Percentiles rank a stretch among this genome's conserved stretches.
These are phyloP conservation scores for Catharus ustulatus DNA, from an alignment of 2,797 vertebrate genomes.

Conservation along the genomic window DNA sequence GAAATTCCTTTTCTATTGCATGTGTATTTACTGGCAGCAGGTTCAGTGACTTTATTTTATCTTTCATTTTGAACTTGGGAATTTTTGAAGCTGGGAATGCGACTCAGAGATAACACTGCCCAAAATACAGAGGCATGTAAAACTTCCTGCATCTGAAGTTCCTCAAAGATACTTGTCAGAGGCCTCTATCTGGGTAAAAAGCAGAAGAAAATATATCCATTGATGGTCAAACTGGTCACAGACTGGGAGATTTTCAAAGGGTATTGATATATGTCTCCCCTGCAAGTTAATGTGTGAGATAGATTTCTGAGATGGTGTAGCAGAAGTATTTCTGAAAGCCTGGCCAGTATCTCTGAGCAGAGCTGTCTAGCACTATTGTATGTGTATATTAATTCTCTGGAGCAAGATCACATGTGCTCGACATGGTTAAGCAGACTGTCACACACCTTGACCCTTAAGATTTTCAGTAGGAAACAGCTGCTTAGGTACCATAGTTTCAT, in stretches of 20 bases:
- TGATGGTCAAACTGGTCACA: background rate
- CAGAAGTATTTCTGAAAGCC: background rate
- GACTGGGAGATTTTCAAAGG: background rate
- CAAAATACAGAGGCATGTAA: background rate
- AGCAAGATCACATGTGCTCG: accelerated
- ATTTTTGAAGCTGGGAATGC: background rate
- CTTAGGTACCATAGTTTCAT: background rate
- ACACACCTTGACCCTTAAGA: background rate
- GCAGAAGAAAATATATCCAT: background rate
- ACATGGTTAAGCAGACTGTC: background rate
- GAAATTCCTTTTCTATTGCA: conserved; percentile 4
- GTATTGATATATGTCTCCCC: background rate
- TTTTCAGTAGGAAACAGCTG: background rate
- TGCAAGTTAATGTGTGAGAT: background rate
- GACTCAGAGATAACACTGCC: background rate
- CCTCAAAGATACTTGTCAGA: background rate
- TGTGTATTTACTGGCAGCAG: conserved; percentile 7
- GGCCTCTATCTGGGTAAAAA: background rate
- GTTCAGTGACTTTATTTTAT: conserved; percentile 10
- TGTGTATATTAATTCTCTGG: background rate
- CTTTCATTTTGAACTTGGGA: conserved; percentile 28
- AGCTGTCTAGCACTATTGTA: accelerated
- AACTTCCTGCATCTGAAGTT: background rate
- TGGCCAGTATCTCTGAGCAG: background rate
- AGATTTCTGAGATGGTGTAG: background rate